phyloP scores from a whole-genome alignment of 2,888 invertebrate species.

The Atherix ibis region DNA sequence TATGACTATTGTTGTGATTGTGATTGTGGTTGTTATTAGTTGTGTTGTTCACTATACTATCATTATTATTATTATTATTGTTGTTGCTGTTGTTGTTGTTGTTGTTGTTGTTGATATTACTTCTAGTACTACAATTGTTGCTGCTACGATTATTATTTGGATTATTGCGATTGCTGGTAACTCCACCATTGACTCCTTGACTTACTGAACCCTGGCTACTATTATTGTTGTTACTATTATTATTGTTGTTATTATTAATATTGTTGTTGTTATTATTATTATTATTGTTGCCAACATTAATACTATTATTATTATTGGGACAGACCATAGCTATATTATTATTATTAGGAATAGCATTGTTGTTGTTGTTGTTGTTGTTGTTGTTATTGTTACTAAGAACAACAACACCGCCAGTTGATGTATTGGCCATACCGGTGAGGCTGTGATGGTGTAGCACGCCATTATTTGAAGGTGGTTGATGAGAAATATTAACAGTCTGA shows the following conservation, averaged over 20 bases:
- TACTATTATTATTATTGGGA: too few species aligned
- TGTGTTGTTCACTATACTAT: conserved; percentile 8
- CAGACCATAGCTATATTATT: too few species aligned
- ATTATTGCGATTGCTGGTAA: conserved; percentile 7
- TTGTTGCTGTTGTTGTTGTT: conserved; percentile 17
- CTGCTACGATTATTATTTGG: conserved; percentile 13
- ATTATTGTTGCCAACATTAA: too few species aligned
- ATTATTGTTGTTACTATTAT: too few species aligned
- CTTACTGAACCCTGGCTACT: too few species aligned
- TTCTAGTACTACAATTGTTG: conserved; percentile 18
- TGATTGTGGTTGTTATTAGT: conserved; percentile 18
- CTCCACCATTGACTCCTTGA: too few species aligned
- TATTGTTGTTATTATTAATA: too few species aligned
- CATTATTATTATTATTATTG: conserved; percentile 19
- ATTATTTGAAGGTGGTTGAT: conserved; percentile 15
- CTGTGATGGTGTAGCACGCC: conserved; percentile 15
- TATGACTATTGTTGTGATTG: conserved; percentile 9
- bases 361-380: conserved; percentile 19
- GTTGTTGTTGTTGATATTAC: conserved; percentile 25
- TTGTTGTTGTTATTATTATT: too few species aligned
- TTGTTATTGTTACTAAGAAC: conserved; percentile 21
- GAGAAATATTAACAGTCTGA: conserved; percentile 1
- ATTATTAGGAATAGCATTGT: too few species aligned
- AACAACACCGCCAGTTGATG: too few species aligned
- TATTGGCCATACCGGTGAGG: conserved; percentile 7